Evolutionary conservation across 2,888 invertebrate species (phyloP), one percentile per base, ranked within the genome.

Genomic region (Polyommatus icarus): DNA sequence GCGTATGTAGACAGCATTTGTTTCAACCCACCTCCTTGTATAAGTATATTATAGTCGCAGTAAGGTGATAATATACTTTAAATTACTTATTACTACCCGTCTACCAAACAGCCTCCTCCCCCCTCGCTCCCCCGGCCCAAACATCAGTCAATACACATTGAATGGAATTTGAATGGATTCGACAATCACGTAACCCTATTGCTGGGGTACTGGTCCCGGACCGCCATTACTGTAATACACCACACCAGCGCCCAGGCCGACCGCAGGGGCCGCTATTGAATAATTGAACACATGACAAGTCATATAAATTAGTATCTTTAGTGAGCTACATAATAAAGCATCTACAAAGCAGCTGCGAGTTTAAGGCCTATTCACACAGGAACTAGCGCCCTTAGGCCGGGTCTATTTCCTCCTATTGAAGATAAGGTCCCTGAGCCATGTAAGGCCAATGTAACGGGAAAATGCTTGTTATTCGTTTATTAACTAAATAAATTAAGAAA

Each of bases 121-220:
- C 46, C 46, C 46, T 46, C 46, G 10, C 46, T 10, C 5, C 29
- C 29, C 67, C 6, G 67, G 29, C 15, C 67, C 67, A 20, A 29
- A 32, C 29, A 67, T 67, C 67, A 67, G 67, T 67, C 29, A 29
- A 67, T 67, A 32, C 67, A 67, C 29, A 18, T 67, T 67, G 29
- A 67, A 29, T 67, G 67, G 61, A 20, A 61, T 61, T 61, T 61
- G 20, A 61, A 61, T 61, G 24, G 67, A 67, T 29, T 67, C 6
- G 6, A 29, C 29, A 32, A 67, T 29, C 67, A 61, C 61, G 61
- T 18, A 15, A 29, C 67, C 18, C 29, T 67, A 67, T 67, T 67
- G 67, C 29, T 6, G 67, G 67, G 67, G 67, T 1, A 32, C 5
- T 2, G 32, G 67, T 29, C 29, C 67, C 29, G 67, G 24, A 67